Evolutionary conservation across 2,888 invertebrate genomes (phyloP), one percentile per base, ranked within the genome.

Genomic region (Bembecia ichneumoniformis): DNA sequence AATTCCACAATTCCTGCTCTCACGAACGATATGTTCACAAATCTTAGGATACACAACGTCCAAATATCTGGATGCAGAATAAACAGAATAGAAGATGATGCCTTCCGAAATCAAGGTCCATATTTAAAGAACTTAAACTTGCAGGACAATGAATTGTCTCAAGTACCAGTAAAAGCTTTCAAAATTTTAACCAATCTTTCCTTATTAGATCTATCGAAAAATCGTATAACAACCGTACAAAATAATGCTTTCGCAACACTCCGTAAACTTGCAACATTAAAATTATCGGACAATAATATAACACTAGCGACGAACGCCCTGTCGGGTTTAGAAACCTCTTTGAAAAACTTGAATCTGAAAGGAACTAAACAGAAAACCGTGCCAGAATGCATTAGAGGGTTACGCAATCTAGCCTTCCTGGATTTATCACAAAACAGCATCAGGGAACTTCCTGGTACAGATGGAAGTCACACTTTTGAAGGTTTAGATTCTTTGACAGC

Each of bases 401-500:
- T 97, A 35, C 91, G 89, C 53, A 93, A 92, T 47, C 80, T 97
- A 56, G 96, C 96, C 1, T 97, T 96, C 70, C 84, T 97, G 51
- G 97, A 97, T 82, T 83, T 97, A 51, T 96, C 96, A 1, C 94
- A 96, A 77, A 97, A 97, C 69, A 92, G 94, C 61, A 91, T 97
- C 46, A 88, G 93, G 58, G 94, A 95, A 72, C 79, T 96, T 51
- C 95, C 94, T 0, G 93, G 94, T 0, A 81, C 90, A 0, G 90
- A 90, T 35, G 92, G 91, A 10, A 88, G 86, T 13, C 88, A 86
- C 47, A 91, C 92, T 2, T 94, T 95, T 65, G 93, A 94, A 60
- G 93, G 93, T 16, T 86, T 97, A 48, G 91, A 94, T 58, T 91
- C 96, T 0, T 82, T 97, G 50, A 96, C 96, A 3, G 95, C 95